phyloP scores from a whole-genome alignment of 2,113 vertebrate species.

The Chroicocephalus ridibundus region DNA sequence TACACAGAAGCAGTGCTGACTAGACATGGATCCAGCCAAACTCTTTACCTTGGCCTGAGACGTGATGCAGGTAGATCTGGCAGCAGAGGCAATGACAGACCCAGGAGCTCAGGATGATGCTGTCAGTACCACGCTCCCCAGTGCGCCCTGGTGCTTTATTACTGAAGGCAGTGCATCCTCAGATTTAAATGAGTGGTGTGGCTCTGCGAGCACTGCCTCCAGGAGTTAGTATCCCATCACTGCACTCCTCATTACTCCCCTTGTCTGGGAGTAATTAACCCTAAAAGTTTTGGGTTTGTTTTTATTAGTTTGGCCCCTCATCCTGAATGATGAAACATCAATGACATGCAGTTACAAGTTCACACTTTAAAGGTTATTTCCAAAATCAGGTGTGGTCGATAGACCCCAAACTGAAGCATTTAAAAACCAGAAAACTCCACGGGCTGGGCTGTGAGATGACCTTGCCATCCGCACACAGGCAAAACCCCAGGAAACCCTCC shows the following conservation, averaged over 20 bases:
- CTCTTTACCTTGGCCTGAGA: neutral
- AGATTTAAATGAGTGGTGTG: neutral
- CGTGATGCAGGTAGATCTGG: neutral
- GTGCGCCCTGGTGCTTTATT: neutral
- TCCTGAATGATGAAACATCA: neutral
- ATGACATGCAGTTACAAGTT: neutral
- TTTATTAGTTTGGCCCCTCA: neutral
- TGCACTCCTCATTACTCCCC: neutral
- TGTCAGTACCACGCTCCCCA: neutral
- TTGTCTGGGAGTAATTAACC: neutral
- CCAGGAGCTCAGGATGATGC: neutral
- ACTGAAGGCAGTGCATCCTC: neutral
- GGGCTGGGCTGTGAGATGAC: neutral
- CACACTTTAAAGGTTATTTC: neutral
- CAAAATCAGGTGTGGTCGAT: neutral
- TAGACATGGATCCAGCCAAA: neutral
- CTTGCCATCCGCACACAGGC: neutral
- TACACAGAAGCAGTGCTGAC: neutral
- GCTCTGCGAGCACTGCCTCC: neutral
- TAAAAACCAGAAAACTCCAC: neutral
- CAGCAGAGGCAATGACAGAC: neutral
- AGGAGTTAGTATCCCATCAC: neutral
- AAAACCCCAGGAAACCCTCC: neutral
- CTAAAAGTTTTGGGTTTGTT: neutral
- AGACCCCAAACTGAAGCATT: neutral